Conservation (phyloP, 2,888 invertebrate species). For the Xanthorhoe spadicearia region DNA sequence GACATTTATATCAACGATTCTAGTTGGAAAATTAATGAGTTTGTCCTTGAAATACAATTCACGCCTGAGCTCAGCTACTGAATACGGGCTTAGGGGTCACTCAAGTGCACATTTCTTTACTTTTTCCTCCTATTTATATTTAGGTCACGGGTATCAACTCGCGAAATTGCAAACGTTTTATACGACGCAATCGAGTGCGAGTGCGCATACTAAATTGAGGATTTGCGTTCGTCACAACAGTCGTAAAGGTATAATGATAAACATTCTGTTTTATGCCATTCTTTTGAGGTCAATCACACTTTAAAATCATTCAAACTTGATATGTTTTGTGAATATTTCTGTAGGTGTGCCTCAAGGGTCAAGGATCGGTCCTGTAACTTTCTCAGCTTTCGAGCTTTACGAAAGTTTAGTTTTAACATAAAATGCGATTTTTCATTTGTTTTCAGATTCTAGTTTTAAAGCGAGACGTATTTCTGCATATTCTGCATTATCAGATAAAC, state of each 20-base stretch:
- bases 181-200: slow-evolving; percentile 47
- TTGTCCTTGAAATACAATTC: not conserved
- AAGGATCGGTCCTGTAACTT: slow-evolving; percentile 19
- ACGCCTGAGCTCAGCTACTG: not conserved
- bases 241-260: slow-evolving; percentile 40
- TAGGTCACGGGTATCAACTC: slow-evolving; percentile 57
- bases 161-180: slow-evolving; percentile 45
- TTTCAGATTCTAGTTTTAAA: too few species aligned
- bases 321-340: slow-evolving; percentile 9
- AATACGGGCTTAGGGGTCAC: slow-evolving; percentile 1
- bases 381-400: not conserved
- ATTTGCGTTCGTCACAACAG: slow-evolving; percentile 44
- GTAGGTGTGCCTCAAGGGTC: slow-evolving; percentile 40
- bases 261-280: slow-evolving; percentile 31
- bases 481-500: too few species aligned
- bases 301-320: slow-evolving; percentile 9
- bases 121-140: slow-evolving; percentile 54
- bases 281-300: slow-evolving; percentile 27
- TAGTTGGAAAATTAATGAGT: not conserved
- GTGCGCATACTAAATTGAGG: slow-evolving; percentile 50
- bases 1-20: not conserved
- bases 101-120: slow-evolving; percentile 26
- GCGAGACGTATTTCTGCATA: too few species aligned
- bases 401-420: not conserved
- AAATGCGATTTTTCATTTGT: not conserved